Percentiles rank a stretch among this genome's conserved stretches.
Conservation (phyloP, 1,140 invertebrate species). For the Belonocnema kinseyi region DNA sequence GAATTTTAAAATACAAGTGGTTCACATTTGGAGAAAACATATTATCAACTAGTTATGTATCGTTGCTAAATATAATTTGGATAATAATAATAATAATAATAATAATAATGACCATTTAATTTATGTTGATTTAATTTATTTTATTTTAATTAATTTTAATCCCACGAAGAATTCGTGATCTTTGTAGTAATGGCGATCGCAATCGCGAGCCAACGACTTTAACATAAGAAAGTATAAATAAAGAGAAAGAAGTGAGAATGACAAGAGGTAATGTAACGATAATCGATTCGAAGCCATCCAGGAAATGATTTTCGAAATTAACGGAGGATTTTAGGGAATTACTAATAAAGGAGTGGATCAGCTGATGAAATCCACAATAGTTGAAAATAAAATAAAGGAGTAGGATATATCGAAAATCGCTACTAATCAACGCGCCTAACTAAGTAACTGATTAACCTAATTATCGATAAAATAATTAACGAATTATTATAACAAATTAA, state of each 20-base stretch:
- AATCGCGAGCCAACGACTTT: constrained; percentile 49
- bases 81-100: too few species aligned
- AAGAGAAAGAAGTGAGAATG: constrained; percentile 26
- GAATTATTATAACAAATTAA: constrained; percentile 40
- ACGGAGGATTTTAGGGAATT: constrained; percentile 33
- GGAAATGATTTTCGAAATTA: constrained; percentile 51
- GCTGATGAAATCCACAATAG: constrained; percentile 1
- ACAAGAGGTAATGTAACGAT: constrained; percentile 49
- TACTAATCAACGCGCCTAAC: constrained; percentile 62
- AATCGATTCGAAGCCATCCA: constrained; percentile 70
- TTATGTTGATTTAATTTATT: neutral
- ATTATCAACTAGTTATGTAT: too few species aligned
- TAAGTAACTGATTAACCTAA: constrained; percentile 59
- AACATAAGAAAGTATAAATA: constrained; percentile 61
- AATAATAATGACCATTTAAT: neutral
- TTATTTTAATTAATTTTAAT: neutral
- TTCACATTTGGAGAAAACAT: too few species aligned
- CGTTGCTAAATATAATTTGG: too few species aligned
- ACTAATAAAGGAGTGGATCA: constrained; percentile 27
- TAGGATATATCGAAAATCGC: constrained; percentile 24
- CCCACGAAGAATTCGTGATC: neutral
- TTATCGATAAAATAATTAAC: constrained; percentile 45
- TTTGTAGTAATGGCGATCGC: neutral
- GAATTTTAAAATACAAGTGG: too few species aligned
- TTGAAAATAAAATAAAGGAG: constrained; percentile 22